Evolutionary conservation across 2,113 vertebrate species (phyloP).

Genomic region (Xiphias gladius): DNA sequence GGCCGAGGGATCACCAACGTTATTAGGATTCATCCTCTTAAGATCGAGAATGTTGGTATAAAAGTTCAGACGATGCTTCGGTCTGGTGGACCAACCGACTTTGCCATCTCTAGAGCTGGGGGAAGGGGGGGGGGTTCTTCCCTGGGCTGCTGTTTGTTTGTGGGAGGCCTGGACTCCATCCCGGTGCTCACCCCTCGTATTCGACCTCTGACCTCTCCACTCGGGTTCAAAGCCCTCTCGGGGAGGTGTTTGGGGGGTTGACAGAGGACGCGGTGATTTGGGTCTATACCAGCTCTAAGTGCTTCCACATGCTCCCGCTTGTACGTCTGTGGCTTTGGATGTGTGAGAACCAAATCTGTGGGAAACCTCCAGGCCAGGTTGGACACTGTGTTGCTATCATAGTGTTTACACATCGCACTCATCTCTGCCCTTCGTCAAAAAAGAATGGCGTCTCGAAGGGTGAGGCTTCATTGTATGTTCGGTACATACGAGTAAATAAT

Average conservation of each 20-base stretch:
- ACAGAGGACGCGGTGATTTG: conserved; percentile 66
- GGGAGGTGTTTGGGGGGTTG: conserved; percentile 60
- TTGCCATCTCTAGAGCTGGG: too few species aligned
- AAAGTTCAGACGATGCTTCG: too few species aligned
- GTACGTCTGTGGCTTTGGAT: conserved; percentile 4
- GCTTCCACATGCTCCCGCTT: conserved; percentile 76
- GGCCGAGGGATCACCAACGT: too few species aligned
- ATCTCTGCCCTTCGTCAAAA: not conserved
- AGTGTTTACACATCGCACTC: not conserved
- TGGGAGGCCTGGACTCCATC: conserved; percentile 58
- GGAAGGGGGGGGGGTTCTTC: too few species aligned
- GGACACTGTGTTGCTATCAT: too few species aligned
- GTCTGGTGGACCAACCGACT: too few species aligned
- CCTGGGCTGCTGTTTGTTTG: conserved; percentile 13
- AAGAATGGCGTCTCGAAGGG: too few species aligned
- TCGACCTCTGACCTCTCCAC: conserved; percentile 73
- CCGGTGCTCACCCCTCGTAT: conserved; percentile 34
- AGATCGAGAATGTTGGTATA: too few species aligned
- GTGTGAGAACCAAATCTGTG: conserved; percentile 39
- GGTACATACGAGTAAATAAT: not conserved
- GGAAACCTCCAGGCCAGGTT: conserved; percentile 19
- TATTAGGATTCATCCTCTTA: too few species aligned
- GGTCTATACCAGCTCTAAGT: conserved; percentile 69
- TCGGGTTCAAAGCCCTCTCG: conserved; percentile 65
- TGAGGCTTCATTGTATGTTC: too few species aligned